A percentile compares a stretch with the other conserved stretches of the same genome.
Evolutionary conservation across 2,797 vertebrate genomes (phyloP).

Genomic region (Epinephelus malabaricus): DNA sequence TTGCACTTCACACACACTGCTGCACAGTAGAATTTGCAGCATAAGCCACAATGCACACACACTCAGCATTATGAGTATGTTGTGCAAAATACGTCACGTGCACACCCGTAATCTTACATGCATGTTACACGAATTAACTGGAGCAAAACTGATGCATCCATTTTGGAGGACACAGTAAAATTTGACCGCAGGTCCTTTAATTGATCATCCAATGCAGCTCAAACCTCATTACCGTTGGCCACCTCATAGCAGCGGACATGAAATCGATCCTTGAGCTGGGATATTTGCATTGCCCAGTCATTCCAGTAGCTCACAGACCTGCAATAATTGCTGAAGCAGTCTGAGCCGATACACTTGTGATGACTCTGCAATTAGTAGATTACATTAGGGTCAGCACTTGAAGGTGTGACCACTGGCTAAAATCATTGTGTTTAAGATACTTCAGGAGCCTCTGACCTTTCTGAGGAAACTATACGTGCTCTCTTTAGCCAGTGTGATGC

Average conservation of each 20-base stretch:
- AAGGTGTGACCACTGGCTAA: slow-evolving; percentile 6
- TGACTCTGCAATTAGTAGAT: slow-evolving; percentile 58
- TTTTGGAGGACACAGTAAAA: slow-evolving; percentile 25
- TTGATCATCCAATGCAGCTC: slow-evolving; percentile 45
- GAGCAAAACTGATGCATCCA: slow-evolving; percentile 18
- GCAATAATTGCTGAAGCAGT: slow-evolving; percentile 54
- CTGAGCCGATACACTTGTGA: slow-evolving; percentile 49
- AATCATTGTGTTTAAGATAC: slow-evolving; percentile 19
- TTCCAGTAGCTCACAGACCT: slow-evolving; percentile 45
- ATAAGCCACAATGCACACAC: background rate
- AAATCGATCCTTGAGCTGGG: slow-evolving; percentile 67
- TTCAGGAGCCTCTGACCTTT: slow-evolving; percentile 19
- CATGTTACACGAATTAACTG: slow-evolving; percentile 12
- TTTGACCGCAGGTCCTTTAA: slow-evolving; percentile 29
- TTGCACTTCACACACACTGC: too few relatives aligned
- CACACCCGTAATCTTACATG: background rate
- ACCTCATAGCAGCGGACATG: slow-evolving; percentile 43
- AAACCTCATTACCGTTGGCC: slow-evolving; percentile 54
- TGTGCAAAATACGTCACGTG: background rate
- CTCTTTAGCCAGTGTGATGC: background rate
- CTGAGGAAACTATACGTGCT: background rate
- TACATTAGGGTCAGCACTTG: slow-evolving; percentile 50
- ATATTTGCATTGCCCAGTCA: slow-evolving; percentile 61
- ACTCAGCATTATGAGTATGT: background rate
- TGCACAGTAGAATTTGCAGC: background rate